Evolutionary conservation across 2,888 invertebrate genomes (phyloP), one percentile per base, ranked within the genome.

Genomic region (Drosophila monieri): DNA sequence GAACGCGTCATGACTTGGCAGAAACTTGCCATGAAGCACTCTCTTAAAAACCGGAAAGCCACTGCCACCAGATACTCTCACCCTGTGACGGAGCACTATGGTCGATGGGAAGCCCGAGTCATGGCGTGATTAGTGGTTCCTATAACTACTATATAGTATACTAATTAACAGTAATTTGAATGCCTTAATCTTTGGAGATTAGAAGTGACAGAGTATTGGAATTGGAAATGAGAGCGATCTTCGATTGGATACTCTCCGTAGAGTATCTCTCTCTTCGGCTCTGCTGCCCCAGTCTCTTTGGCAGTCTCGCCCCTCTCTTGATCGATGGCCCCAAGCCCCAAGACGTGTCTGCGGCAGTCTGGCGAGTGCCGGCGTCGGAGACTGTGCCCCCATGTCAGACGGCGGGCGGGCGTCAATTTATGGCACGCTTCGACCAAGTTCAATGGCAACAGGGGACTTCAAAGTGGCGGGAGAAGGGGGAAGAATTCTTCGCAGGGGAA

Each of bases 341-440:
- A 52, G 43, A 23, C 25, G 6, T 25, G 6, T 25, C 25, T 6
- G 25, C 61, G 62, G 27, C 51, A 57, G 65, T 44, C 74, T 78
- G 68, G 65, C 68, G 74, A 80, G 77, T 81, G 80, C 72, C 74
- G 59, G 61, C 71, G 12, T 30, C 32, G 48, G 25, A 15, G 30
- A 14, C 47, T 12, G 18, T 18, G 18, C 18, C 18, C 18, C 18
- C 18, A 18, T n/a, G n/a, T n/a, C n/a, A n/a, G n/a, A n/a, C n/a
- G n/a, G n/a, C n/a, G n/a, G n/a, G n/a, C 21, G 62, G 77, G 78
- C 74, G 77, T 85, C 76, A 88, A 87, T 88, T 88, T 88, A 85
- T 81, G 85, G 86, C 86, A 86, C 86, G 85, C 86, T 85, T 77
- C 86, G 76, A 81, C 76, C 71, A 75, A 86, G 85, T 81, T 81